Percentiles rank a stretch among this genome's conserved stretches.
phyloP scores from a whole-genome alignment of 1,140 invertebrate genomes.

The Babylonia areolata region DNA sequence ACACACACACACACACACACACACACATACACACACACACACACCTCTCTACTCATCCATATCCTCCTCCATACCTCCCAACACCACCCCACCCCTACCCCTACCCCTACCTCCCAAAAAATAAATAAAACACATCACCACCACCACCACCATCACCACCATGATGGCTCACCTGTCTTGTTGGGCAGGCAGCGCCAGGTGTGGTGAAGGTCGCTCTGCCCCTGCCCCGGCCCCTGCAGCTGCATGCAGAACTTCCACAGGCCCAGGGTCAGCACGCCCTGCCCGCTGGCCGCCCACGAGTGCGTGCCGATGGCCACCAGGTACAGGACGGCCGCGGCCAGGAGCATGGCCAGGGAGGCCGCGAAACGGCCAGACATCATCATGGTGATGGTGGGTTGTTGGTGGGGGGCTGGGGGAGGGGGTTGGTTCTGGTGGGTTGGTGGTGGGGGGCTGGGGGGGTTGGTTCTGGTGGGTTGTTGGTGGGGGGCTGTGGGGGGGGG shows the following conservation, averaged over 20 bases:
- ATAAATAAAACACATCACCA: no score
- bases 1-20: constrained; percentile 2
- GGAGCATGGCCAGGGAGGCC: constrained; percentile 41
- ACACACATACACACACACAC: constrained; percentile 5
- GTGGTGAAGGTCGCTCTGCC: no score
- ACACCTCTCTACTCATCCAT: no score
- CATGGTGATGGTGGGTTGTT: background rate
- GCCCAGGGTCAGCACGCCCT: constrained; percentile 43
- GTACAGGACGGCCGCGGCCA: constrained; percentile 39
- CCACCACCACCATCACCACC: background rate
- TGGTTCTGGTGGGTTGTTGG: no score
- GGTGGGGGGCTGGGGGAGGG: background rate
- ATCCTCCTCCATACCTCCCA: no score
- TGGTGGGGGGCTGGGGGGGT: background rate
- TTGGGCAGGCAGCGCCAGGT: constrained; percentile 43
- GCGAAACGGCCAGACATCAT: constrained; percentile 42
- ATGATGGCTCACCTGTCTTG: constrained; percentile 37
- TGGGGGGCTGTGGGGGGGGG: no score
- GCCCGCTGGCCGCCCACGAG: constrained; percentile 39
- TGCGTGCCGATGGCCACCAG: constrained; percentile 42
- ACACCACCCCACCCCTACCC: no score
- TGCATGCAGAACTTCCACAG: constrained; percentile 46
- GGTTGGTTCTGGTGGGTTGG: no score
- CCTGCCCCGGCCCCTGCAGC: background rate
- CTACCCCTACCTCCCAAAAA: no score